Base-by-base conservation (phyloP, 2,797 vertebrate species). In the Clamator glandarius region DNA sequence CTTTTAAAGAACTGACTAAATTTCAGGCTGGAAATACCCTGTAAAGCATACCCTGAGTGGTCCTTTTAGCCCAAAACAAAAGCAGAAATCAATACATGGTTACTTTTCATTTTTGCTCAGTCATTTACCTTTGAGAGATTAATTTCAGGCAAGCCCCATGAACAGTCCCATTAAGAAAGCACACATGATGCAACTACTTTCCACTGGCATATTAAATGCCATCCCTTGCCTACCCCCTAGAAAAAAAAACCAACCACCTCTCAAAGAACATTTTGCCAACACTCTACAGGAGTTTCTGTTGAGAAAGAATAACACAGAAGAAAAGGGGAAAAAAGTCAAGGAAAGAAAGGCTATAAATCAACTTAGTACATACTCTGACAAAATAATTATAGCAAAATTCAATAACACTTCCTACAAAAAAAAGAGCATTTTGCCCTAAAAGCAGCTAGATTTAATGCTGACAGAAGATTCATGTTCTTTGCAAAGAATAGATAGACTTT, bases 61-160 rank as follows among this genome's bases (percentile, higher is more conserved):
- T 55, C 29, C 50, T 64, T 79, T 76, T 35, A 91, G 86, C 24
- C 66, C n/a, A 58, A 81, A 94, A 94, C 66, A 95, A 95, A 90
- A 75, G 73, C 20, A 90, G 50, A 74, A 84, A 87, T 48, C 84
- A 92, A 90, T 82, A 91, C 25, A 54, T 24, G 52, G 50, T 42
- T 63, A 61, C 74, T 86, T 88, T 85, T 91, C 89, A 51, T 83
- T 92, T 94, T 46, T 86, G 70, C 52, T 89, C 44, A 81, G 84
- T 58, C 26, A 0, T 86, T 69, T 68, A 94, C 64, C 64, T 90
- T 92, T 41, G 80, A 74, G 59, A 82, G 57, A 89, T 55, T 18
- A 52, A 80, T 79, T 92, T 89, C 64, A 69, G 75, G 31, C 72
- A 87, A 96, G 70, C 75, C 68, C 54, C 84, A 50, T 50, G 28